phyloP scores from a whole-genome alignment of 2,888 invertebrate species.

The Sabatieria punctata region DNA sequence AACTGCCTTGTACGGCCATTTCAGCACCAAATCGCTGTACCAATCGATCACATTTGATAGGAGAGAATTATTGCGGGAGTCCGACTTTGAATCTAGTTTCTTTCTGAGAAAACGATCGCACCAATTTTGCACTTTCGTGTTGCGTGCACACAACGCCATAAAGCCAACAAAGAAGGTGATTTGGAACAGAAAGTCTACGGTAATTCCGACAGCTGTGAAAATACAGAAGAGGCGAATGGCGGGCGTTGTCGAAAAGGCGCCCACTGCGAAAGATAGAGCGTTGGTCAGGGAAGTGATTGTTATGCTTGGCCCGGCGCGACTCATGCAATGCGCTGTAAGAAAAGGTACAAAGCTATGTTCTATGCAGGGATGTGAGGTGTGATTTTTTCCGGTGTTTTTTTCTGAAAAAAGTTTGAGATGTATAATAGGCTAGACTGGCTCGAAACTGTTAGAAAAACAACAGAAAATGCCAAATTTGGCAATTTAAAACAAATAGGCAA shows the following conservation, averaged over 20 bases:
- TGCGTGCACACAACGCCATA: constrained; percentile 10
- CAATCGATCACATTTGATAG: no score
- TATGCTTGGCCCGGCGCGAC: constrained; percentile 20
- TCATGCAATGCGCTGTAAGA: constrained; percentile 7
- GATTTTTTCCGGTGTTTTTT: no score
- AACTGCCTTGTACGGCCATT: constrained; percentile 11
- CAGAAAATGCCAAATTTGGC: no score
- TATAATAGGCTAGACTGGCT: no score
- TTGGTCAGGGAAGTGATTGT: constrained; percentile 21
- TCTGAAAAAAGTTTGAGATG: no score
- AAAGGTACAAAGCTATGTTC: not conserved
- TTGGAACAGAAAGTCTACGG: constrained; percentile 17
- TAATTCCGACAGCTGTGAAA: constrained; percentile 17
- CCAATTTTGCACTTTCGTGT: constrained; percentile 10
- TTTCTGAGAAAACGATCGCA: not conserved
- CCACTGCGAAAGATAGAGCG: constrained; percentile 19
- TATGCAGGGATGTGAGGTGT: no score
- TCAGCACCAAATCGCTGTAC: no score
- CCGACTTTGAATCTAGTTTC: no score
- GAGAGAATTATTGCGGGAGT: no score
- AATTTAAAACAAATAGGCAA: no score
- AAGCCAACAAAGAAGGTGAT: constrained; percentile 20
- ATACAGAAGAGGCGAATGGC: constrained; percentile 21
- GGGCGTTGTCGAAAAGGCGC: constrained; percentile 17
- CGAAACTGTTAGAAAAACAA: no score